Evolutionary conservation across 2,113 vertebrate species (phyloP).

Genomic region (Dicrurus megarhynchus): DNA sequence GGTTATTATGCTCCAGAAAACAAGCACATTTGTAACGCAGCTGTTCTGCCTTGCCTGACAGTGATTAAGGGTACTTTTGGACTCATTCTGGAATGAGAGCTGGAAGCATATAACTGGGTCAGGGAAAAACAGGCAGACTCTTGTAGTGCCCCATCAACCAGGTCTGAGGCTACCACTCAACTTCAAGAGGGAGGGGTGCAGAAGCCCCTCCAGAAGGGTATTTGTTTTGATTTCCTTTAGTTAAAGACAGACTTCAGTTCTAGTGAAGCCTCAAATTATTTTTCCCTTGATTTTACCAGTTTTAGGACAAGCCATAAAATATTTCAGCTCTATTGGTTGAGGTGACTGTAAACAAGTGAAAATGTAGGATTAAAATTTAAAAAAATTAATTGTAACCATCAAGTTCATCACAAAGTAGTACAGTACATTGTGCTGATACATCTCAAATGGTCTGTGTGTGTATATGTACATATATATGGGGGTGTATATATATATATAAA

Average conservation of each 20-base stretch:
- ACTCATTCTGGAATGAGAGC: background rate
- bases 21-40: background rate
- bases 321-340: background rate
- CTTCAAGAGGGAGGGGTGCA: background rate
- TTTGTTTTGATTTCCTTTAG: background rate
- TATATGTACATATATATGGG: background rate
- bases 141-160: background rate
- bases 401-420: background rate
- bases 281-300: background rate
- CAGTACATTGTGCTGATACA: background rate
- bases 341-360: background rate
- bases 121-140: background rate
- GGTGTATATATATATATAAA: background rate
- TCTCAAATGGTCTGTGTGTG: background rate
- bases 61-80: background rate
- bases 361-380: background rate
- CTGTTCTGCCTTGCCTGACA: background rate
- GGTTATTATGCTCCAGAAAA: background rate
- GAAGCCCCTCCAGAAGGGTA: background rate
- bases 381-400: background rate
- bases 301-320: background rate
- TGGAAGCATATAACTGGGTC: background rate
- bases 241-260: background rate
- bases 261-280: background rate
- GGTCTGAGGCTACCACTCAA: background rate